Base-by-base conservation (phyloP, 2,113 vertebrate genomes). In the Corythoichthys intestinalis region DNA sequence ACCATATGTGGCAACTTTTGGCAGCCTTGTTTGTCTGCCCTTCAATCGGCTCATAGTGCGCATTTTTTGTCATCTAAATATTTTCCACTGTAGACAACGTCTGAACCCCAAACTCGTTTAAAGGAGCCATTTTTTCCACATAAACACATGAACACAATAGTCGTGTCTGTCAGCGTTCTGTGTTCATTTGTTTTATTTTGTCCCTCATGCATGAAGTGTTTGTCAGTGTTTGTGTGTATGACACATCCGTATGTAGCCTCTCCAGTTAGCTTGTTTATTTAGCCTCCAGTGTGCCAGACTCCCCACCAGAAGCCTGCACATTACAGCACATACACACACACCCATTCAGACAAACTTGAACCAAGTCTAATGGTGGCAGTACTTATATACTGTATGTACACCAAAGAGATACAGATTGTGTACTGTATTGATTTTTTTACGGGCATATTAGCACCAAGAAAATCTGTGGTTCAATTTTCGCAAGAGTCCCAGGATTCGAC, bases 31-130 rank as follows among this genome's bases (percentile, higher is more conserved):
- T 77, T 11, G 49, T 76, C 64, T 0, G 38, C 59, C 66, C 74
- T 83, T 83, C 79, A 83, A 86, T 89, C 83, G 82, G 12, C 67
- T 80, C 28, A 41, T 67, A 72, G 76, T 59, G 66, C 78, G 67
- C 20, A 56, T 56, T 56, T 11, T 34, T 56, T 28, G 28, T 56
- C 20, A 54, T 54, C n/a, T n/a, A 54, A 54, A 54, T 11, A 11
- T 35, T 58, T 58, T 11, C 11, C n/a, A 63, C 11, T 63, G 60
- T 46, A 28, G 41, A 2, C 56, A 11, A 38, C 6, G 11, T 44
- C 58, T 52, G 47, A 63, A 9, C 41, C 49, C 65, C 54, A 56
- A 28, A 4, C n/a, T 48, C 28, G 38, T 65, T 57, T 71, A 46
- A 79, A 71, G 13, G 44, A 57, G 53, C 14, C 57, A 67, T 70